Percentiles rank a stretch among this genome's conserved stretches.
Evolutionary conservation across 1,140 invertebrate species (phyloP).

Genomic region (Argopecten irradians): DNA sequence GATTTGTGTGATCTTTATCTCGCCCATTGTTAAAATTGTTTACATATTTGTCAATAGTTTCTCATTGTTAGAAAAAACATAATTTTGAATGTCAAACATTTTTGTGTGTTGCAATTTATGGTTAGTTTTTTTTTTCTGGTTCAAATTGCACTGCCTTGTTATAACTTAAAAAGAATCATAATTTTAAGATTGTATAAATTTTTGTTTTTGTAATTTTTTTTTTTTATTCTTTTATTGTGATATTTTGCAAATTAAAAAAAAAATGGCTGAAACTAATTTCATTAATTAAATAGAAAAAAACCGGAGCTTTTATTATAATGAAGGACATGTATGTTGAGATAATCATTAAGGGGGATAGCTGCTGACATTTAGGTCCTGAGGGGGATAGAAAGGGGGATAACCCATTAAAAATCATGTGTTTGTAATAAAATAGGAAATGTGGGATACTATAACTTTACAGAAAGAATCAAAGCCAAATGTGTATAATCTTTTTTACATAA

Average conservation of each 20-base stretch:
- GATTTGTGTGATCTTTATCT: neutral
- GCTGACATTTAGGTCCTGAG: neutral
- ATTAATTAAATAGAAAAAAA: too few species aligned
- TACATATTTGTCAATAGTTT: neutral
- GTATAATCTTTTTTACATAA: neutral
- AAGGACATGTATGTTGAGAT: slow-evolving; percentile 20
- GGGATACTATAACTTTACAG: too few species aligned
- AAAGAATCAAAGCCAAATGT: neutral
- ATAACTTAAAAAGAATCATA: too few species aligned
- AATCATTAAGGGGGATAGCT: neutral
- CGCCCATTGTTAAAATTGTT: neutral
- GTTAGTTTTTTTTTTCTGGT: too few species aligned
- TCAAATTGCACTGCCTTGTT: too few species aligned
- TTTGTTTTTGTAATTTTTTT: too few species aligned
- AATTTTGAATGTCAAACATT: neutral
- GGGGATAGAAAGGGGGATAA: neutral
- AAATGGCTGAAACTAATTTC: too few species aligned
- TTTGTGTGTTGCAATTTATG: neutral
- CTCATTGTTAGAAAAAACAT: neutral
- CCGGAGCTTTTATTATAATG: too few species aligned
- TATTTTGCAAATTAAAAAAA: too few species aligned
- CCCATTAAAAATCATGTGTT: neutral
- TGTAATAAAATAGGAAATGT: neutral
- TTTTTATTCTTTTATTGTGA: too few species aligned
- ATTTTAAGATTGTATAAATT: too few species aligned